Percentiles rank a stretch among this genome's conserved stretches.
Conservation (phyloP, 1,140 invertebrate genomes). For the Venustaconcha ellipsiformis region DNA sequence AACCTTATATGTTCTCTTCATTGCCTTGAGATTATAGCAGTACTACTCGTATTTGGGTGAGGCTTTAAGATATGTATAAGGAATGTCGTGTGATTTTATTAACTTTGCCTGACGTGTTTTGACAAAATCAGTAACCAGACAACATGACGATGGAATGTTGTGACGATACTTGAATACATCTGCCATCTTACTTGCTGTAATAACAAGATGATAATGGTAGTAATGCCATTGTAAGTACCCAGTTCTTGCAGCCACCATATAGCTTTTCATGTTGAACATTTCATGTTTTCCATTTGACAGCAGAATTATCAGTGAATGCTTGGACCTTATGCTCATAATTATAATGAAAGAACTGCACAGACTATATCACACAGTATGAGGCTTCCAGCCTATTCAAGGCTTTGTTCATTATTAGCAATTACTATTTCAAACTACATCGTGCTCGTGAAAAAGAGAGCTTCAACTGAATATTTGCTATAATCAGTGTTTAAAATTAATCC, state of each 20-base stretch:
- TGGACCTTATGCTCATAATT: constrained; percentile 37
- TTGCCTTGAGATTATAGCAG: no score
- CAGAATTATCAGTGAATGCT: constrained; percentile 45
- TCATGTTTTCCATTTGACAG: constrained; percentile 44
- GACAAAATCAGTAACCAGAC: no score
- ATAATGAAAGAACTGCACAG: constrained; percentile 27
- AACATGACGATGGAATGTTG: no score
- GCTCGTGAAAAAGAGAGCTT: constrained; percentile 46
- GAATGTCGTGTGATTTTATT: no score
- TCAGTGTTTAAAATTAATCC: constrained; percentile 47
- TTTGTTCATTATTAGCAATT: constrained; percentile 39
- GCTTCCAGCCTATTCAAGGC: constrained; percentile 59
- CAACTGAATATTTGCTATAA: constrained; percentile 40
- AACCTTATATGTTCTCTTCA: no score
- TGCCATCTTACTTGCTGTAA: no score
- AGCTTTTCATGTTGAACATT: constrained; percentile 40
- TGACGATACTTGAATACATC: no score
- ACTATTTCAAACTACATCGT: constrained; percentile 37
- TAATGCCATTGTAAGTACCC: constrained; percentile 30
- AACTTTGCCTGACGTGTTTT: no score
- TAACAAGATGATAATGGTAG: no score
- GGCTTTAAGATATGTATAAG: no score
- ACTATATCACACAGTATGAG: constrained; percentile 66
- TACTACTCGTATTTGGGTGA: no score
- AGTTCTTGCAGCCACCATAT: constrained; percentile 33